Evolutionary conservation across 1,140 invertebrate species (phyloP).

Genomic region (Eupristina koningsbergeri): DNA sequence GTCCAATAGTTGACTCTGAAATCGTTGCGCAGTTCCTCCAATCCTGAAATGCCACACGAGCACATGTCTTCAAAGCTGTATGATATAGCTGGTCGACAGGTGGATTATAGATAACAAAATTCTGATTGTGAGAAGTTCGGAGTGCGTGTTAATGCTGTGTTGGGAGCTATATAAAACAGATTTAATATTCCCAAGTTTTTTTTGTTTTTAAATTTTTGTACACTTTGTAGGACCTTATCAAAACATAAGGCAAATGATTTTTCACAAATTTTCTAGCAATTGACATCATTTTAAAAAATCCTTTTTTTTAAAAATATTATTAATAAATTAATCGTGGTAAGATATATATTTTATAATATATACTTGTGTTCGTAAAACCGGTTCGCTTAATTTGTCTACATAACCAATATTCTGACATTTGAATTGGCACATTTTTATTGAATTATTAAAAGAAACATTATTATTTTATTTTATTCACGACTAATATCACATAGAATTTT

Average conservation of each 20-base stretch:
- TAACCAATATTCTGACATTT: conserved; percentile 14
- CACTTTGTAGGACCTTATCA: neutral
- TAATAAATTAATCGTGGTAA: neutral
- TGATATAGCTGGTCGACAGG: conserved; percentile 44
- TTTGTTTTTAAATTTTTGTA: neutral
- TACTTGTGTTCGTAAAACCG: neutral
- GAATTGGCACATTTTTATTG: conserved; percentile 3
- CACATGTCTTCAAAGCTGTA: conserved; percentile 53
- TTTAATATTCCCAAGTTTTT: neutral
- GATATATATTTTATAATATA: neutral
- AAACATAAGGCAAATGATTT: neutral
- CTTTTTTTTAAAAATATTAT: neutral
- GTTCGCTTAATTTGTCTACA: neutral
- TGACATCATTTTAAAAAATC: neutral
- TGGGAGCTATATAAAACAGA: neutral
- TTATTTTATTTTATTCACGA: neutral
- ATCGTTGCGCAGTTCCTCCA: conserved; percentile 53
- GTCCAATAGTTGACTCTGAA: conserved; percentile 56
- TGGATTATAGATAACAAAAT: conserved; percentile 27
- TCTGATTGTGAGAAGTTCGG: neutral
- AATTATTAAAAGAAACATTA: conserved; percentile 6
- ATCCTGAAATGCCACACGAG: conserved; percentile 65
- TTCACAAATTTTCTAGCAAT: neutral
- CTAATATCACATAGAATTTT: neutral
- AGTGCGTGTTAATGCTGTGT: neutral